These are phyloP conservation scores for Sipunculus nudus DNA, from an alignment of 2,888 invertebrate species.

Conservation along the genomic window DNA sequence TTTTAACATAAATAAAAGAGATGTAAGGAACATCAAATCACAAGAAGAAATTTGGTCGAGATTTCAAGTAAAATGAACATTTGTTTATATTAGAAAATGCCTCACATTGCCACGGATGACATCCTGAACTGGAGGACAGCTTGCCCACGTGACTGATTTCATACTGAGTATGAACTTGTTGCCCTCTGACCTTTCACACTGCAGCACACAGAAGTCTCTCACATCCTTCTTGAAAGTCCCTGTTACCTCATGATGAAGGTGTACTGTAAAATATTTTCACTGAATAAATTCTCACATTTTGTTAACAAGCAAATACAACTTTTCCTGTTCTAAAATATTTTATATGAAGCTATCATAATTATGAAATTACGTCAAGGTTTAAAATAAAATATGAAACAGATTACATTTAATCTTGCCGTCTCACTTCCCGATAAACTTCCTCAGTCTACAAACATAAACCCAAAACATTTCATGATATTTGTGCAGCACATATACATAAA, in stretches of 20 bases:
- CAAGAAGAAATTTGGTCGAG: not conserved
- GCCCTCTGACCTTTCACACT: conserved; percentile 56
- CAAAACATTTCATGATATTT: no score
- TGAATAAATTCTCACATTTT: no score
- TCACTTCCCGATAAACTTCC: no score
- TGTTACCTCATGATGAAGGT: conserved; percentile 58
- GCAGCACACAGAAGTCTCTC: conserved; percentile 56
- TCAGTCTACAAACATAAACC: no score
- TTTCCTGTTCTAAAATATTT: no score
- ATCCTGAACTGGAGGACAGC: conserved; percentile 8
- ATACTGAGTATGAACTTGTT: conserved; percentile 54
- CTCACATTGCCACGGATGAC: conserved; percentile 21
- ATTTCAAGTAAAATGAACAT: not conserved
- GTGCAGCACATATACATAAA: no score
- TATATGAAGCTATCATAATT: no score
- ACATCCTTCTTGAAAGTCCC: conserved; percentile 55
- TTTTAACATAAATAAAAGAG: not conserved
- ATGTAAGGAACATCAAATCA: not conserved
- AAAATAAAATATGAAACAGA: no score
- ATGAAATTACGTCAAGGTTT: no score
- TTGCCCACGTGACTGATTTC: conserved; percentile 46
- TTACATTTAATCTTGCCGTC: no score
- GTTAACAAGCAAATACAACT: no score
- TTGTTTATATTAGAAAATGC: not conserved
- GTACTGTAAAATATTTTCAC: conserved; percentile 50